Base-by-base conservation (phyloP, 1,140 invertebrate genomes). In the Diorhabda carinulata region DNA sequence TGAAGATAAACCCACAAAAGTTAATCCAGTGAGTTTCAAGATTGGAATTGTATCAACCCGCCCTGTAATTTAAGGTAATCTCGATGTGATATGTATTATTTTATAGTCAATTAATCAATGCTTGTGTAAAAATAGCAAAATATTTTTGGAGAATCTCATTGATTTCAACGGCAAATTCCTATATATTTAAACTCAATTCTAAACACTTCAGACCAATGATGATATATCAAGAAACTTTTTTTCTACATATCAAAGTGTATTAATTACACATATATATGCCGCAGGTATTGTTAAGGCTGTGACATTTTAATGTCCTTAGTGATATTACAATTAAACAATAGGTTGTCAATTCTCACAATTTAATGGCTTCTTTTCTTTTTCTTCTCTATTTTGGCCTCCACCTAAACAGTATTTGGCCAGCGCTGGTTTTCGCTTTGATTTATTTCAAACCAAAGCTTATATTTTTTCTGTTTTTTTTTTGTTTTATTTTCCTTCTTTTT, bases 11-110 rank as follows among this genome's bases (percentile, higher is more conserved):
- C 25, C 25, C 25, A 25, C 25, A 25, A 25, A 25, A 25, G 25
- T 25, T 25, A 25, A 25, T 25, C 25, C 25, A 25, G 25, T 25
- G 25, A 57, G 57, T 57, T n/a, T 57, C 7, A 9, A 57, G n/a
- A 5, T 57, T 52, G 47, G n/a, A n/a, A 52, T 8, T 52, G n/a
- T 52, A 52, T 52, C 47, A n/a, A n/a, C 47, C 47, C 6, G n/a
- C 47, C 47, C 47, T 52, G 47, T 5, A 64, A 57, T 57, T 56
- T 8, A 41, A 65, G 52, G 25, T 67, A 41, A 57, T 59, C 4
- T 67, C 10, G 65, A 67, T 67, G 65, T 67, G 65, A 67, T 67
- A 67, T 67, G 44, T 60, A 41, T 67, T 60, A 60, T 42, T 60
- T 67, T 59, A 10, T 44, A 60, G 65, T 67, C 65, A 67, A 67